Percentiles rank a stretch among this genome's conserved stretches.
Conservation (phyloP, 2,888 invertebrate species). For the Parnassius mnemosyne region DNA sequence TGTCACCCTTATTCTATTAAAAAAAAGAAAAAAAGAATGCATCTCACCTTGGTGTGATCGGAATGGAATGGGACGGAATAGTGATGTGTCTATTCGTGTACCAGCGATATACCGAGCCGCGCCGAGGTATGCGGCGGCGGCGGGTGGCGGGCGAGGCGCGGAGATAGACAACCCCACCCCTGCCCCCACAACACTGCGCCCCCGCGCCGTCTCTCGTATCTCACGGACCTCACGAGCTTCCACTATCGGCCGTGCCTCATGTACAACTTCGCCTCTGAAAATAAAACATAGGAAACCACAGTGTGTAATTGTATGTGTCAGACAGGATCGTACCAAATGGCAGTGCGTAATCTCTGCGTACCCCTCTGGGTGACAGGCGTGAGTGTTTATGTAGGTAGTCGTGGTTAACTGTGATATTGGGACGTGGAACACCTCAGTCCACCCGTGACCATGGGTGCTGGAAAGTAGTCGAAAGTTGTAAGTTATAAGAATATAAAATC, state of each 20-base stretch:
- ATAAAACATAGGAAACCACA: not conserved
- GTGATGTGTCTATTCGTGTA: conserved; percentile 70
- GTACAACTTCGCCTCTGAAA: conserved; percentile 56
- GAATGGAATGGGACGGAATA: conserved; percentile 65
- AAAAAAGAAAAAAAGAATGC: too few relatives aligned
- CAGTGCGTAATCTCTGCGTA: too few relatives aligned
- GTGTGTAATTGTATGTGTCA: too few relatives aligned
- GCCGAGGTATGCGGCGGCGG: conserved; percentile 89
- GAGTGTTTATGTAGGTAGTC: too few relatives aligned
- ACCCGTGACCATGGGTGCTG: too few relatives aligned
- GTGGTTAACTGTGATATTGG: too few relatives aligned
- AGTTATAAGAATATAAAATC: too few relatives aligned
- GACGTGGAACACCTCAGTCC: too few relatives aligned
- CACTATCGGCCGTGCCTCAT: conserved; percentile 34
- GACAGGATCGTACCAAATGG: too few relatives aligned
- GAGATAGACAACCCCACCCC: not conserved
- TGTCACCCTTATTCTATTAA: too few relatives aligned
- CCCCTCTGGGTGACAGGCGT: too few relatives aligned
- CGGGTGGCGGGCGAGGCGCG: conserved; percentile 62
- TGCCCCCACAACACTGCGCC: conserved; percentile 29
- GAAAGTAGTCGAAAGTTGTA: too few relatives aligned
- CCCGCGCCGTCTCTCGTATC: conserved; percentile 29
- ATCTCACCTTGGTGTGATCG: conserved; percentile 57
- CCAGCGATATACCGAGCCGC: conserved; percentile 91
- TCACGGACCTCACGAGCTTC: conserved; percentile 30